phyloP scores from a whole-genome alignment of 2,888 invertebrate species.

The Cryptus armator region DNA sequence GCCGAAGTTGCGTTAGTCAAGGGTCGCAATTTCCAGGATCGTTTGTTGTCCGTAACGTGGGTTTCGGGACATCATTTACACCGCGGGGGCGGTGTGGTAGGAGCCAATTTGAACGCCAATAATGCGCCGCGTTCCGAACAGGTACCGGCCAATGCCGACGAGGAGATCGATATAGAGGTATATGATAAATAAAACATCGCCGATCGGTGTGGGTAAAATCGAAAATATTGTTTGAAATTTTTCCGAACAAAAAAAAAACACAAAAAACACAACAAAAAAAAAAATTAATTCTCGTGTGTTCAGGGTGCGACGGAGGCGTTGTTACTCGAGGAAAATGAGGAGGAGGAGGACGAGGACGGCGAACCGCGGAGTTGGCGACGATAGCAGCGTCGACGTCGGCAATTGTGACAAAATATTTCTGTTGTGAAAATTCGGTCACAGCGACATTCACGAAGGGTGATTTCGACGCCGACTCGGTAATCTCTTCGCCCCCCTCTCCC shows the following conservation, averaged over 20 bases:
- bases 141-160: slow-evolving; percentile 79
- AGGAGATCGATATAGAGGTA: slow-evolving; percentile 84
- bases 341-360: slow-evolving; percentile 94
- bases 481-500: slow-evolving; percentile 27
- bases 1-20: slow-evolving; percentile 92
- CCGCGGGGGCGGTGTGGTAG: slow-evolving; percentile 83
- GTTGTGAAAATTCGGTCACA: slow-evolving; percentile 73
- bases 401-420: slow-evolving; percentile 71
- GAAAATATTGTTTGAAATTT: slow-evolving; percentile 6
- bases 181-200: slow-evolving; percentile 38
- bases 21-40: slow-evolving; percentile 91
- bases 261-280: neutral
- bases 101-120: slow-evolving; percentile 70
- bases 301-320: slow-evolving; percentile 87
- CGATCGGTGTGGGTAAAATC: neutral
- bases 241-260: neutral
- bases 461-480: slow-evolving; percentile 73
- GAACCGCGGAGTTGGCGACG: slow-evolving; percentile 96
- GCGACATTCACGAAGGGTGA: slow-evolving; percentile 73
- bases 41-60: slow-evolving; percentile 86
- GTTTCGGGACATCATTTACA: slow-evolving; percentile 83
- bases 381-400: slow-evolving; percentile 86
- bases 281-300: slow-evolving; percentile 40
- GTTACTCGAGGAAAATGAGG: slow-evolving; percentile 93
- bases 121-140: slow-evolving; percentile 80